Conservation (phyloP, 2,113 vertebrate species). For the Rhineura floridana region DNA sequence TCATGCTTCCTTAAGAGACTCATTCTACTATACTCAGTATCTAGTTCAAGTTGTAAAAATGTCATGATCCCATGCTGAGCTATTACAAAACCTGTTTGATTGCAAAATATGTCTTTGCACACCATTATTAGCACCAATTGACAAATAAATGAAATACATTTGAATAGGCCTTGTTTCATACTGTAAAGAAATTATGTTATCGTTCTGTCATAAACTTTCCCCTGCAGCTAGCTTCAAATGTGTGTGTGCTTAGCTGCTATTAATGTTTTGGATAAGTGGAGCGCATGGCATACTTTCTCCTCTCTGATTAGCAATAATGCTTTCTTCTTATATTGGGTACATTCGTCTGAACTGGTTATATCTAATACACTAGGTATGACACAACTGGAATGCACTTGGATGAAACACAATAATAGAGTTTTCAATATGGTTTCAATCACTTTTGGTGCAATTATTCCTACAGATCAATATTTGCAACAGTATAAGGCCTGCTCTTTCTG, state of each 20-base stretch:
- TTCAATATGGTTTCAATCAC: not conserved
- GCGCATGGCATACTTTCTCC: not conserved
- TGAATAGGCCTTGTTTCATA: not conserved
- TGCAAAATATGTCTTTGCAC: conserved; percentile 13
- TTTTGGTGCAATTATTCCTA: not conserved
- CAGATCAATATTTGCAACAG: not conserved
- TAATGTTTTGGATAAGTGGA: not conserved
- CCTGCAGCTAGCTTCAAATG: not conserved
- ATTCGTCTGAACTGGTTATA: not conserved
- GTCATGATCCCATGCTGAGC: conserved; percentile 1
- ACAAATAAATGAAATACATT: conserved; percentile 34
- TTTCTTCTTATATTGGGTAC: not conserved
- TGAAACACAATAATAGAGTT: not conserved
- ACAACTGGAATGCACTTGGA: not conserved
- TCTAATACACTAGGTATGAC: not conserved
- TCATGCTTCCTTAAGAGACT: not conserved
- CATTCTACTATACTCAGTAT: not conserved
- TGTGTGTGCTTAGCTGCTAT: not conserved
- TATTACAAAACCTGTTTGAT: conserved; percentile 27
- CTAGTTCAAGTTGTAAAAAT: conserved; percentile 26
- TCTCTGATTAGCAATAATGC: not conserved
- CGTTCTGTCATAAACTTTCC: not conserved
- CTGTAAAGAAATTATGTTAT: not conserved
- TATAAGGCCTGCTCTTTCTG: not conserved
- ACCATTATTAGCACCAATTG: conserved; percentile 46